Base-by-base conservation (phyloP, 2,113 vertebrate species). In the Siphamia tubifer region DNA sequence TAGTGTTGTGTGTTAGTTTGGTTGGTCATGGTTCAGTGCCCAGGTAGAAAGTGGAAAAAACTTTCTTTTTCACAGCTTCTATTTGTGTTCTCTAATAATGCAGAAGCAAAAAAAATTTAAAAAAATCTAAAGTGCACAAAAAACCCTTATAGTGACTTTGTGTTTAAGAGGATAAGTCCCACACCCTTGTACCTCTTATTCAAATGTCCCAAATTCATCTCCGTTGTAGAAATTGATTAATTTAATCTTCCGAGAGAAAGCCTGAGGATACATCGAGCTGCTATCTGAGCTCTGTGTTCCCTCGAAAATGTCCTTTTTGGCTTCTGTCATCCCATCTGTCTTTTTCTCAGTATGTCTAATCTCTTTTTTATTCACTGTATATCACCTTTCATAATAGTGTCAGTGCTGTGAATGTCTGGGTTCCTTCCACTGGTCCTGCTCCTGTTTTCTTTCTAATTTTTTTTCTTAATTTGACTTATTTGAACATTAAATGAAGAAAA, bases 291-390 rank as follows among this genome's bases (percentile, higher is more conserved):
- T 61, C 48, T 43, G 39, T 58, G 43, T 57, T 25, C 52, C 45
- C 79, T 72, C 61, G 75, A 74, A 67, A 53, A 63, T 67, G 49
- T 56, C 72, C 40, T 49, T 75, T 58, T 81, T 43, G 63, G 66
- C 15, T 27, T 23, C 52, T 3, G 2, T 64, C 1, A 48, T 55
- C n/a, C 8, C 31, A 5, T 58, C 23, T 25, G 25, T 36, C 49
- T 23, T 43, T 21, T 8, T 47, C n/a, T 17, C 23, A 15, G 20
- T 32, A 3, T 48, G 23, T 24, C 10, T 54, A n/a, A 39, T 5
- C 49, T 17, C 34, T 35, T 36, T 16, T 20, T 68, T 71, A 39
- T 64, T 76, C 49, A 64, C 55, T 54, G 31, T 34, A 28, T 13
- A 68, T 64, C 77, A 81, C 21, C 16, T 53, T 31, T 21, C 53